Conservation (phyloP, 2,113 vertebrate genomes). For the Amazona vittata region DNA sequence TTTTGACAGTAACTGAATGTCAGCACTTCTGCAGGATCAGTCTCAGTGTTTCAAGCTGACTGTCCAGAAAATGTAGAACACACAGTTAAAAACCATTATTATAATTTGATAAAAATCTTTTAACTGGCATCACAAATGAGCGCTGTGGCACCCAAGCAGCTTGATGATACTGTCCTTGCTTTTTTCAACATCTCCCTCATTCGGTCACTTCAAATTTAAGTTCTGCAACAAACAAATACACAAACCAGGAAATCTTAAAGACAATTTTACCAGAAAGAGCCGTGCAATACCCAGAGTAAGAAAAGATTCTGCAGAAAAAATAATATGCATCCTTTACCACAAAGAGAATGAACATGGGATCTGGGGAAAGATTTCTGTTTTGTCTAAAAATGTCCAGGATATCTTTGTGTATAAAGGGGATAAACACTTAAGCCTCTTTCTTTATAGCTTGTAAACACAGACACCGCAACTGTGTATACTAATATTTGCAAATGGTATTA, state of each 20-base stretch:
- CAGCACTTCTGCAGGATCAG: neutral
- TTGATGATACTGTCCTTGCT: neutral
- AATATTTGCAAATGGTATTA: constrained; percentile 48
- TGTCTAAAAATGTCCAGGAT: neutral
- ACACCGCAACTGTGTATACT: neutral
- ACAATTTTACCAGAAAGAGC: neutral
- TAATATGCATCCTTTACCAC: neutral
- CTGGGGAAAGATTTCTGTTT: neutral
- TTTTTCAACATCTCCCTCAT: neutral
- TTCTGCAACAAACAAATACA: neutral
- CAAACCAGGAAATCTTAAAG: neutral
- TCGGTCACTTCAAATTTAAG: neutral
- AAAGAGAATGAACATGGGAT: rapidly evolving
- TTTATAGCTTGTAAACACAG: constrained; percentile 38
- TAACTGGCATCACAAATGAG: neutral
- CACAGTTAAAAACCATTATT: neutral
- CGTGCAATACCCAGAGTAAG: neutral
- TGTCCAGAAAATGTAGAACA: neutral
- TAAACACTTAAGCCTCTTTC: constrained; percentile 40
- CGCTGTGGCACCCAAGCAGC: neutral
- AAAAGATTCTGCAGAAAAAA: neutral
- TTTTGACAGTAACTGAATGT: neutral
- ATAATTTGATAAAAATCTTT: neutral
- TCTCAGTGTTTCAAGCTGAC: neutral
- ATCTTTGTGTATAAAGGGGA: constrained; percentile 2